phyloP scores from a whole-genome alignment of 2,888 invertebrate species.

The Drosophila longiperda region DNA sequence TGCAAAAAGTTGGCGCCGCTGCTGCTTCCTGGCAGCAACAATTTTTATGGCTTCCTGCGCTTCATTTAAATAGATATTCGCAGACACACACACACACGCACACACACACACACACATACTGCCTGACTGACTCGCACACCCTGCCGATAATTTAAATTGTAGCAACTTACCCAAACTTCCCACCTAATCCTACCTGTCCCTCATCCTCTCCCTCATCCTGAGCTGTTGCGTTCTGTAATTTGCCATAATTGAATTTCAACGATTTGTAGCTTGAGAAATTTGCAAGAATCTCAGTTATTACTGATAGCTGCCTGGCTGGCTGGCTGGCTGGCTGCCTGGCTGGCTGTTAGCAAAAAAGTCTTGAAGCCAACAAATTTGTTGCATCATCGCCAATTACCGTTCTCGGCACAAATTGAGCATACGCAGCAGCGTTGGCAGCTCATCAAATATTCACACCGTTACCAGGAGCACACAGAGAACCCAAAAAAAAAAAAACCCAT shows the following conservation, averaged over 20 bases:
- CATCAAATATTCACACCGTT: conserved; percentile 55
- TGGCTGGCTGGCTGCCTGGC: neutral
- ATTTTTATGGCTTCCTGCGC: conserved; percentile 74
- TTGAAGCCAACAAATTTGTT: conserved; percentile 17
- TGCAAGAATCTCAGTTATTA: conserved; percentile 15
- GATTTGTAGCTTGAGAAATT: conserved; percentile 50
- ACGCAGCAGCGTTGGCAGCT: conserved; percentile 58
- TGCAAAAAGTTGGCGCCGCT: conserved; percentile 50
- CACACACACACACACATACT: conserved; percentile 12
- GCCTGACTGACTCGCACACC: conserved; percentile 10
- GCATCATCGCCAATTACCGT: conserved; percentile 31
- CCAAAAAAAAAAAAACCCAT: conserved; percentile 14
- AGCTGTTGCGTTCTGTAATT: conserved; percentile 55
- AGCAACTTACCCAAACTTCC: conserved; percentile 2
- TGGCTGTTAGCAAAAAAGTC: neutral
- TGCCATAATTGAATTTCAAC: conserved; percentile 70
- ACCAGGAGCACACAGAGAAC: conserved; percentile 4
- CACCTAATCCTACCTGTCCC: neutral
- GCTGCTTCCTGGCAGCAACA: conserved; percentile 62
- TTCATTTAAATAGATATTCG: conserved; percentile 60
- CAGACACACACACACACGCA: conserved; percentile 26
- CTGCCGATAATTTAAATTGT: conserved; percentile 66
- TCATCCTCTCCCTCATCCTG: neutral
- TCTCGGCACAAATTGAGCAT: conserved; percentile 56
- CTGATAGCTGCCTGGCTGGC: neutral